Evolutionary conservation across 2,797 vertebrate genomes (phyloP), one percentile per base, ranked within the genome.

Genomic region (Anniella stebbinsi): DNA sequence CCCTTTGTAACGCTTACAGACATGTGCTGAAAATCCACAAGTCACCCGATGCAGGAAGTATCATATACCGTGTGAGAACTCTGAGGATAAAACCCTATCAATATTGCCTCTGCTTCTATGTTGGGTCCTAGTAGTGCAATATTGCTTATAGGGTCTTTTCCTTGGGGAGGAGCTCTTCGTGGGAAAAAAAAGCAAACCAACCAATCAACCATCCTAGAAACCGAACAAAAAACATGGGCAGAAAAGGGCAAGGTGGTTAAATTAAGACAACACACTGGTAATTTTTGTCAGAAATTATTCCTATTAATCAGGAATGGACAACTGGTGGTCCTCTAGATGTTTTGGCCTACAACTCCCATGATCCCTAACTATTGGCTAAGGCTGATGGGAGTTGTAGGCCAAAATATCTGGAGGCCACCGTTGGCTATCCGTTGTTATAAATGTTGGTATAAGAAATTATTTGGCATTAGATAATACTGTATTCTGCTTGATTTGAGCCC

Each of bases 101-200:
- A 98, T 98, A 98, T 98, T 99, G 98, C 97, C 98, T 98, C 98
- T 99, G 98, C 98, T 99, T 98, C 97, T 98, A 96, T 95, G 91
- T 95, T 97, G 96, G 96, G 97, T 97, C 76, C 97, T 97, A 98
- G 98, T 98, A 99, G 98, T 99, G 98, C 98, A 99, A 98, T 98
- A 98, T 98, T 98, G 98, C 98, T 99, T 98, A 98, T 98, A 99
- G 98, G 98, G 98, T 98, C 98, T 98, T 97, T 98, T 97, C 98
- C 98, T 97, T 97, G 96, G 98, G 98, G 98, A 92, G 95, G 96
- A 93, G 94, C 95, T 96, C 96, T 96, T 96, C 95, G 93, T 0
- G 93, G 93, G 95, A 66, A 94, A 94, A 94, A 94, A 94, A 94
- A 4, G 2, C 60, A 95, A 67, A 93, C 93, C 95, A 95, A 94